phyloP scores from a whole-genome alignment of 2,888 invertebrate genomes.

The Dryomyza anilis region DNA sequence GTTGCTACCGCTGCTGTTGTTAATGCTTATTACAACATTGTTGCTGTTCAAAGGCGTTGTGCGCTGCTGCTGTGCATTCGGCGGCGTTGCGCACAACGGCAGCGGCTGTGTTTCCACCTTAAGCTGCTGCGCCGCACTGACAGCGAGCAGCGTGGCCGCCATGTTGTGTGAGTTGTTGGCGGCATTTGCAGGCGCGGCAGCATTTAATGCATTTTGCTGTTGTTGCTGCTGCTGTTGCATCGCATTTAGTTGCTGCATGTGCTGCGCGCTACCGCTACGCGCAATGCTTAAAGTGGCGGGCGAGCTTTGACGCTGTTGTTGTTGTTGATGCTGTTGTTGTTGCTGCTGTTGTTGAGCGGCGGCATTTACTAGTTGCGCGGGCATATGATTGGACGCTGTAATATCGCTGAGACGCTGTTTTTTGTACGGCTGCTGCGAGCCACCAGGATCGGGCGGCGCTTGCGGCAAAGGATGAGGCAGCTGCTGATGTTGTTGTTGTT shows the following conservation, averaged over 20 bases:
- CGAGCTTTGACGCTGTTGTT: no score
- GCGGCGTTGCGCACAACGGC: constrained; percentile 49
- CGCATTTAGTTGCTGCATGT: no score
- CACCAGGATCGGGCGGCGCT: constrained; percentile 55
- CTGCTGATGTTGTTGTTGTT: constrained; percentile 29
- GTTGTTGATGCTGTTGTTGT: no score
- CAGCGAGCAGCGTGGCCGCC: constrained; percentile 17
- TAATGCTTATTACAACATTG: constrained; percentile 35
- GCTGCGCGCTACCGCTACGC: no score
- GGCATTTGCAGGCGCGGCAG: constrained; percentile 10
- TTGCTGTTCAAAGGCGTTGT: constrained; percentile 28
- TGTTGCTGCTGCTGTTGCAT: background rate
- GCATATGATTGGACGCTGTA: constrained; percentile 56
- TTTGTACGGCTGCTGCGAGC: constrained; percentile 59
- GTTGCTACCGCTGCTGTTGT: constrained; percentile 25
- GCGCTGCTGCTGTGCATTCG: no score
- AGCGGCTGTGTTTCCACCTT: constrained; percentile 69
- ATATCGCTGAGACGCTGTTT: constrained; percentile 54
- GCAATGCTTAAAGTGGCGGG: no score
- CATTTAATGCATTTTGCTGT: no score
- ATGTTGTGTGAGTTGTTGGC: constrained; percentile 30
- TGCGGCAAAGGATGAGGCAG: constrained; percentile 29
- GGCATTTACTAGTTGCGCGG: constrained; percentile 56
- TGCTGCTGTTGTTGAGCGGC: no score
- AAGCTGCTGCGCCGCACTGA: constrained; percentile 46